phyloP scores from a whole-genome alignment of 2,797 vertebrate genomes.

The Atherinosoma microstoma region DNA sequence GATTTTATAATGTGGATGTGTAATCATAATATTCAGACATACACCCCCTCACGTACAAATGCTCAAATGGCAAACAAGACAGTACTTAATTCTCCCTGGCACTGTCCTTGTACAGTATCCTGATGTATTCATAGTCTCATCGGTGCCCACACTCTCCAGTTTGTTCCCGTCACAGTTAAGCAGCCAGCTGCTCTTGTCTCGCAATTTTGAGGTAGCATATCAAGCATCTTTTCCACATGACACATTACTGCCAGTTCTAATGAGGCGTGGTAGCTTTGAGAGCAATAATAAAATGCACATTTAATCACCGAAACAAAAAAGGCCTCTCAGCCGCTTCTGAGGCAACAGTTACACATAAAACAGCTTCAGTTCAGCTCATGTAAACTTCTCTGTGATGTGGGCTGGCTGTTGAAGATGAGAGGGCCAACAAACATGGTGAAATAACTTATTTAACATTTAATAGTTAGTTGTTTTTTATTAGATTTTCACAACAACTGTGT shows the following conservation, averaged over 20 bases:
- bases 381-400: conserved; percentile 40
- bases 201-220: conserved; percentile 55
- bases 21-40: conserved; percentile 19
- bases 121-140: conserved; percentile 65
- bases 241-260: conserved; percentile 46
- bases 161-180: conserved; percentile 51
- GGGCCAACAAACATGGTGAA: conserved; percentile 6
- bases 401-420: conserved; percentile 34
- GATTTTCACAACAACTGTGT: background rate
- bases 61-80: conserved; percentile 25
- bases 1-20: conserved; percentile 6
- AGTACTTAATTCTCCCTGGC: conserved; percentile 24
- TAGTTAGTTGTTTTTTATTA: background rate
- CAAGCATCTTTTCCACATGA: conserved; percentile 52
- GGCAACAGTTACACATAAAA: conserved; percentile 44
- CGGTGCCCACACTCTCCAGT: conserved; percentile 61
- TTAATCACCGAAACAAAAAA: conserved; percentile 46
- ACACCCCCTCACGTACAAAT: conserved; percentile 23
- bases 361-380: conserved; percentile 29
- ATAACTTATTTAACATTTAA: conserved; percentile 1
- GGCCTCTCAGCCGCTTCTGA: conserved; percentile 14
- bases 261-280: conserved; percentile 33
- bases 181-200: conserved; percentile 64
- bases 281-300: conserved; percentile 41
- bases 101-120: conserved; percentile 37